Percentiles rank a stretch among this genome's conserved stretches.
Conservation (phyloP, 2,113 vertebrate species). For the Platysternon megacephalum region DNA sequence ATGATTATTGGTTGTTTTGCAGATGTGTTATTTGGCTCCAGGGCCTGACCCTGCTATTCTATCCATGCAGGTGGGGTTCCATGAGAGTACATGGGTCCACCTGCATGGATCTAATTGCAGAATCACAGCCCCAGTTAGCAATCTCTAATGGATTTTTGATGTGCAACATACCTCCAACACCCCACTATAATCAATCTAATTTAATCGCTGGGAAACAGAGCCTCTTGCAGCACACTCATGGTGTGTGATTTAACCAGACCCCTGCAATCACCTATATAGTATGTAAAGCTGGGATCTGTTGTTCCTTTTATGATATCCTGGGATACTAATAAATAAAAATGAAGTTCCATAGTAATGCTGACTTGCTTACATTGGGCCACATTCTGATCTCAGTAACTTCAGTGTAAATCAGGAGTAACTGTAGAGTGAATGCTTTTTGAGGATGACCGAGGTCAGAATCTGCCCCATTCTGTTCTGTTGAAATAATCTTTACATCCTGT, state of each 20-base stretch:
- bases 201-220: background rate
- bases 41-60: background rate
- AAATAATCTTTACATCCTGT: background rate
- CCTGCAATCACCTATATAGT: background rate
- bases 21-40: background rate
- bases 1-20: fast-evolving
- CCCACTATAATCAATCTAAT: fast-evolving
- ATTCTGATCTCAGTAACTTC: background rate
- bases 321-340: background rate
- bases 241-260: background rate
- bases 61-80: background rate
- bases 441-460: background rate
- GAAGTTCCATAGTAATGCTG: background rate
- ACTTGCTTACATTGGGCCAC: background rate
- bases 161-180: background rate
- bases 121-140: background rate
- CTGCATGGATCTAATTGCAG: background rate
- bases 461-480: background rate
- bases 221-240: background rate
- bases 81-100: fast-evolving
- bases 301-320: background rate
- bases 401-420: background rate
- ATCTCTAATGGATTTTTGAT: fast-evolving
- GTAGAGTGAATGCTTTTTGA: background rate
- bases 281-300: background rate